phyloP scores from a whole-genome alignment of 2,797 vertebrate species.

The Alauda arvensis region DNA sequence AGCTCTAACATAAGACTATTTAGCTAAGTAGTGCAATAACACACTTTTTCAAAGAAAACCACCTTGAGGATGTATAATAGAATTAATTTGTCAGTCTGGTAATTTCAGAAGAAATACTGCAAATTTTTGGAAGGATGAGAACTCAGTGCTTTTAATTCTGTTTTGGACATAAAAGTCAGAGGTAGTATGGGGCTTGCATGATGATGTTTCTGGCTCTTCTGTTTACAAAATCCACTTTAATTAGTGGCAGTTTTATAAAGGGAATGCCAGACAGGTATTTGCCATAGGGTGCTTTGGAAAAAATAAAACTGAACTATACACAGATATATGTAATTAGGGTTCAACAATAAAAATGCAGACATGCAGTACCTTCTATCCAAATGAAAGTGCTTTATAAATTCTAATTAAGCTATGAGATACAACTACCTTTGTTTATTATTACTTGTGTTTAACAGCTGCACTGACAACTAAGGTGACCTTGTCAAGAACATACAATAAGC shows the following conservation, averaged over 20 bases:
- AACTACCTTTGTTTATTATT: neutral
- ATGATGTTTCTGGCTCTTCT: neutral
- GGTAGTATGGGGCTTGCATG: neutral
- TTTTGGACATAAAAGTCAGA: conserved; percentile 32
- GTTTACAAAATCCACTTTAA: conserved; percentile 10
- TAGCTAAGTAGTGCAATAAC: neutral
- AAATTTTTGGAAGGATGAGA: neutral
- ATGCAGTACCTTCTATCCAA: neutral
- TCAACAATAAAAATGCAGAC: neutral
- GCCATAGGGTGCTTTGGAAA: conserved; percentile 5
- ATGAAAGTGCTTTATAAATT: neutral
- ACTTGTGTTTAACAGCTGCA: neutral
- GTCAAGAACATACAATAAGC: neutral
- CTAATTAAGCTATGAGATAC: neutral
- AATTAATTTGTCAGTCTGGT: conserved; percentile 13
- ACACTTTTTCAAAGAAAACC: neutral
- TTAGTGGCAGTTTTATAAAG: neutral
- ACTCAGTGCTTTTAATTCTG: neutral
- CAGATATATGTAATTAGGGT: neutral
- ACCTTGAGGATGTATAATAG: neutral
- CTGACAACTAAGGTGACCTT: neutral
- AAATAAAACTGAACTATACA: neutral
- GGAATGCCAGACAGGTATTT: neutral
- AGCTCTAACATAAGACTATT: neutral
- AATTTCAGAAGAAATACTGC: conserved; percentile 13